Evolutionary conservation across 2,113 vertebrate species (phyloP), one percentile per base, ranked within the genome.

Genomic region (Euleptes europaea): DNA sequence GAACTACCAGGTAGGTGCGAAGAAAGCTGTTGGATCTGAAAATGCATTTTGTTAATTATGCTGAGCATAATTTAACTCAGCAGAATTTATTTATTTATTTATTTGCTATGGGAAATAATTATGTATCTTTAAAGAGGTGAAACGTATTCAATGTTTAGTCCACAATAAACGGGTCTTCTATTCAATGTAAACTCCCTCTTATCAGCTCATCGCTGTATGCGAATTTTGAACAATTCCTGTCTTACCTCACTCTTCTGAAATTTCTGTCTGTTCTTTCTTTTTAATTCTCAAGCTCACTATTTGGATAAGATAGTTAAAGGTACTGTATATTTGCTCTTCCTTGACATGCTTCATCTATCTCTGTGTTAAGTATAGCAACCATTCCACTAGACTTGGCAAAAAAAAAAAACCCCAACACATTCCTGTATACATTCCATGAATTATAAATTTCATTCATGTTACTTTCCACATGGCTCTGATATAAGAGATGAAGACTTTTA

Each of bases 221-320:
- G 88, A 96, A 96, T 96, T 95, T 94, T 96, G 94, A 96, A 93
- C 89, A 94, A 80, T 90, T 95, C 92, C 88, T 95, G 95, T 96
- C 94, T 95, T 93, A 91, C 95, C 94, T 96, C 91, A 95, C 94
- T 92, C 91, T 94, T 97, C 96, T 98, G 96, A 98, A 97, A 96
- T 96, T 95, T 97, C 95, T 97, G 94, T 97, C 95, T 97, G 94
- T 96, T 94, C 94, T 93, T 94, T 93, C 93, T 88, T 93, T 94
- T 88, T 95, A 94, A 96, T 96, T 97, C 95, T 96, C 96, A 99
- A 99, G 98, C 98, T 97, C 98, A 99, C 98, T 98, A 98, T 97
- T 97, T 98, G 98, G 98, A 99, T 97, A 98, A 98, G 96, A 98
- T 98, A 98, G 98, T 99, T 88, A 99, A 99, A 99, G 98, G 98